Evolutionary conservation across 1,140 invertebrate species (phyloP).

Genomic region (Leptopilina clavipes): DNA sequence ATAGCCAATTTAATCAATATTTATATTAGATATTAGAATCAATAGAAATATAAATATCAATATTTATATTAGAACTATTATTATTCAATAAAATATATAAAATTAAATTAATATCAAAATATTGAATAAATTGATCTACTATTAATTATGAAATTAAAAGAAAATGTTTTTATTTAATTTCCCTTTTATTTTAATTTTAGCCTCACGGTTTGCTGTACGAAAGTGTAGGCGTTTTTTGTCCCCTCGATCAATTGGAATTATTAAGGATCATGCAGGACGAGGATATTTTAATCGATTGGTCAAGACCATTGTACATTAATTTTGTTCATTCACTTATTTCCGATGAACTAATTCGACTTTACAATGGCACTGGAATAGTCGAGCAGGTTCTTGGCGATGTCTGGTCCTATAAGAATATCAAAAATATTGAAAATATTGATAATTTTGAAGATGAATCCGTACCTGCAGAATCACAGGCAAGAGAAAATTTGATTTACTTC

Average conservation of each 20-base stretch:
- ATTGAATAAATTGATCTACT: too few species aligned
- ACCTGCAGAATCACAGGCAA: conserved; percentile 61
- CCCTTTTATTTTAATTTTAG: conserved; percentile 77
- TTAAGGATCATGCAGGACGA: conserved; percentile 82
- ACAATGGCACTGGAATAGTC: conserved; percentile 79
- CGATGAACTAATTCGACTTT: conserved; percentile 81
- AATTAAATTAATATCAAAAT: too few species aligned
- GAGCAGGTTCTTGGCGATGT: conserved; percentile 86
- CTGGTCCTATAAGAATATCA: conserved; percentile 80
- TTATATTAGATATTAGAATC: too few species aligned
- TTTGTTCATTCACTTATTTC: conserved; percentile 87
- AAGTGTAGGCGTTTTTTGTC: conserved; percentile 88
- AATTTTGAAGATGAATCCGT: conserved; percentile 44
- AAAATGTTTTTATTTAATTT: too few species aligned
- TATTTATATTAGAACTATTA: too few species aligned
- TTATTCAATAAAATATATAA: too few species aligned
- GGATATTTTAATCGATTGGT: conserved; percentile 85
- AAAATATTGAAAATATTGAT: conserved; percentile 48
- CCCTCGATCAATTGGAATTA: conserved; percentile 81
- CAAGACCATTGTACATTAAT: conserved; percentile 86
- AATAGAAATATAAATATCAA: too few species aligned
- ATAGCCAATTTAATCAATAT: too few species aligned
- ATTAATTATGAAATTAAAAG: too few species aligned
- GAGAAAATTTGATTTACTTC: conserved; percentile 18
- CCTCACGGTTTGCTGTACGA: conserved; percentile 85